Base-by-base conservation (phyloP, 2,797 vertebrate species). In the Gephyroberyx darwinii region DNA sequence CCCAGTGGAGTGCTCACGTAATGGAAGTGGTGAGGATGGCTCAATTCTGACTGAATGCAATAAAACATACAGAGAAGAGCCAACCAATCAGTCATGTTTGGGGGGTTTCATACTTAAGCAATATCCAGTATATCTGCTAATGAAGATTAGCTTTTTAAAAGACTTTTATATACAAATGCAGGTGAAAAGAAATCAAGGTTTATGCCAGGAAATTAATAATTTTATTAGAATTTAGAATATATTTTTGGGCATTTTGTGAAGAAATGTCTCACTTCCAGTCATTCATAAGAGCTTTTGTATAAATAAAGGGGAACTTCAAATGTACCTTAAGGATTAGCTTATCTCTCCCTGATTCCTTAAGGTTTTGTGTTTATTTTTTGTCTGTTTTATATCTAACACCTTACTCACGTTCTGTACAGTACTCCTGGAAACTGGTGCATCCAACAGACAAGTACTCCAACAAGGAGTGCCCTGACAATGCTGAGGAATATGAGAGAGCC, bases 401-500 rank as follows among this genome's bases (percentile, higher is more conserved):
- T 1, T 12, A 61, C 2, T 45, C 1, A 7, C 19, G 43, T 67
- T 54, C 47, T 13, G 30, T 0, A 0, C 80, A 99, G 98, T 99
- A 98, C 75, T 99, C 97, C 0, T 99, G 98, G 97, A 99, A 99
- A 71, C 93, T 99, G 37, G 98, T 99, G 26, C 98, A 99, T 71
- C 98, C 97, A 1, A 99, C 97, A 0, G 97, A 99, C 91, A 99
- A 99, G 87, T 99, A 98, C 75, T 99, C 97, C 50, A 99, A 99
- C 87, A 99, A 99, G 83, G 97, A 99, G 85, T 99, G 97, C 57
- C 98, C 97, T 0, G 98, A 99, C 90, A 99, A 96, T 6, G 98
- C 98, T 0, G 98, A 99, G 79, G 98, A 99, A 68, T 99, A 99
- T 0, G 97, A 99, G 79, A 92, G 97, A 8, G 98, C 98, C 82